These are phyloP conservation scores for Leptothorax acervorum DNA, from an alignment of 2,888 invertebrate genomes.

Conservation along the genomic window DNA sequence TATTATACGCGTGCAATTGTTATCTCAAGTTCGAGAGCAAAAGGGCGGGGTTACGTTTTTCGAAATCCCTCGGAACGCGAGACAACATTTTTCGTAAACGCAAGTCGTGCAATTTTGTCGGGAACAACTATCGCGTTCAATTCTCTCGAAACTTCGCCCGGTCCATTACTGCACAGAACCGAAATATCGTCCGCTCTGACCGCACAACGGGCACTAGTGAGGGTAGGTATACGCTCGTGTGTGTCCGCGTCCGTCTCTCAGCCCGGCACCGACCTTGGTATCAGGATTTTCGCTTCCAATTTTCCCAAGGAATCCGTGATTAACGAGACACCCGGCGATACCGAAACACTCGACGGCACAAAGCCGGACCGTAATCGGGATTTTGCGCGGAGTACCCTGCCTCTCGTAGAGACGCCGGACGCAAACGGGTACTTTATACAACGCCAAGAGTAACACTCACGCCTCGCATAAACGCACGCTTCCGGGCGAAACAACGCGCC, in stretches of 20 bases:
- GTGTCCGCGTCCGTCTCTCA: not conserved
- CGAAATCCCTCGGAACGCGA: not conserved
- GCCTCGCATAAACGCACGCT: slow-evolving; percentile 31
- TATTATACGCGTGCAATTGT: not conserved
- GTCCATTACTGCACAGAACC: slow-evolving; percentile 13
- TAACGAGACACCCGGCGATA: slow-evolving; percentile 39
- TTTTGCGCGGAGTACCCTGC: slow-evolving; percentile 17
- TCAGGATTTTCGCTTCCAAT: slow-evolving; percentile 46
- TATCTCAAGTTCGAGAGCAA: not conserved
- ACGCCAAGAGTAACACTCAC: slow-evolving; percentile 26
- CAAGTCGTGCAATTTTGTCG: not conserved
- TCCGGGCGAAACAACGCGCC: slow-evolving; percentile 17
- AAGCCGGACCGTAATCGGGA: slow-evolving; percentile 50
- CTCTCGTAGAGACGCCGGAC: slow-evolving; percentile 5
- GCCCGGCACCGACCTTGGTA: slow-evolving; percentile 10
- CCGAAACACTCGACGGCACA: slow-evolving; percentile 32
- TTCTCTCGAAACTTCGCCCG: not conserved
- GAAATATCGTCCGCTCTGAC: slow-evolving; percentile 24
- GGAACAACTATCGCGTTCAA: not conserved
- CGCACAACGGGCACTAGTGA: not conserved
- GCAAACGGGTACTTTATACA: slow-evolving; percentile 31
- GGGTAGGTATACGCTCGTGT: not conserved
- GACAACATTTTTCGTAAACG: slow-evolving; percentile 1
- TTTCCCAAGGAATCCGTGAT: slow-evolving; percentile 51
- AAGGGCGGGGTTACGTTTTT: not conserved